These are phyloP conservation scores for Cerceris rybyensis DNA, from an alignment of 2,888 invertebrate genomes.

Conservation along the genomic window DNA sequence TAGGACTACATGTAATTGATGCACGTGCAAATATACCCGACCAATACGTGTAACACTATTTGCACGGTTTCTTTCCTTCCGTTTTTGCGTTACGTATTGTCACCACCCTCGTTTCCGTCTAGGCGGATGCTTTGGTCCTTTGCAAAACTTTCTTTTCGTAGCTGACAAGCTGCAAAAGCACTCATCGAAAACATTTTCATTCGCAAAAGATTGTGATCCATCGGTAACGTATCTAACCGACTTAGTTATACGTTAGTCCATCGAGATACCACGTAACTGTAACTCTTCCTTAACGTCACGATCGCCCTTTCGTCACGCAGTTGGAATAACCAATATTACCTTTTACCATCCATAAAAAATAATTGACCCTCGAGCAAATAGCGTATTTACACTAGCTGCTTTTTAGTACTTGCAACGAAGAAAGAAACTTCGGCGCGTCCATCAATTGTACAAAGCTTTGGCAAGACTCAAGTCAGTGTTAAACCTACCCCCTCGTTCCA, in stretches of 20 bases:
- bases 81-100: neutral
- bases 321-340: too few species aligned
- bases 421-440: neutral
- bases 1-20: constrained; percentile 17
- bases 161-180: neutral
- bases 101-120: neutral
- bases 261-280: too few species aligned
- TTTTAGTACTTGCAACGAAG: neutral
- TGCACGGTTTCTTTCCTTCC: constrained; percentile 21
- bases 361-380: neutral
- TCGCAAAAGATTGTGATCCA: too few species aligned
- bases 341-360: too few species aligned
- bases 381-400: neutral
- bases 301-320: too few species aligned
- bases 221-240: too few species aligned
- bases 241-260: too few species aligned
- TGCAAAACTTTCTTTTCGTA: neutral
- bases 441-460: constrained; percentile 15
- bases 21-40: constrained; percentile 33
- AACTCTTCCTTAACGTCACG: too few species aligned
- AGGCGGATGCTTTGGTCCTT: neutral
- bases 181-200: neutral
- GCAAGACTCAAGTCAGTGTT: constrained; percentile 14
- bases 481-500: constrained; percentile 14
- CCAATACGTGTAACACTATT: constrained; percentile 26